Conservation (phyloP, 2,888 invertebrate species). For the Syritta pipiens region DNA sequence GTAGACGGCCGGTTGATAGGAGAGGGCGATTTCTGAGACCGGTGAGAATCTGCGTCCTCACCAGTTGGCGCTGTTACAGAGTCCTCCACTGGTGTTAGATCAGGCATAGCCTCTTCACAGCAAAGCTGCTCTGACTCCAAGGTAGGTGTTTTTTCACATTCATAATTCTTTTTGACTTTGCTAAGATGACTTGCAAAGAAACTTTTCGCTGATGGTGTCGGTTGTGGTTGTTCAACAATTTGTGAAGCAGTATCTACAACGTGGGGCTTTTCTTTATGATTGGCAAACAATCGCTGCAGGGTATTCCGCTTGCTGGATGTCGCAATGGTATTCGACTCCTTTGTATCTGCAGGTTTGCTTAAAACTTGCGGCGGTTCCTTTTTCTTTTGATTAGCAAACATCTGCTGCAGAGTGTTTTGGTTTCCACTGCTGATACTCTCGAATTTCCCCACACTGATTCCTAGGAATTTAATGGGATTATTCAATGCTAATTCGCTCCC, state of each 20-base stretch:
- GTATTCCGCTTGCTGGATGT: background rate
- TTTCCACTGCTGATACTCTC: conserved; percentile 81
- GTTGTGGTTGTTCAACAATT: background rate
- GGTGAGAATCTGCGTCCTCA: no score
- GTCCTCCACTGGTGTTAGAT: conserved; percentile 17
- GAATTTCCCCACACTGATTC: conserved; percentile 90
- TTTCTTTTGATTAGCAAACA: conserved; percentile 80
- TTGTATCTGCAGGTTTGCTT: background rate
- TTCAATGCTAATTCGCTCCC: conserved; percentile 75
- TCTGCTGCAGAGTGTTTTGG: conserved; percentile 81
- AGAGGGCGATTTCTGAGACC: background rate
- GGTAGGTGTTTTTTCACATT: background rate
- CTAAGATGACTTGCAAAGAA: conserved; percentile 72
- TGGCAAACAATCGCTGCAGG: conserved; percentile 35
- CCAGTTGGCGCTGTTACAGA: background rate
- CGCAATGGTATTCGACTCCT: conserved; percentile 31
- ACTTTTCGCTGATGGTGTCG: conserved; percentile 64
- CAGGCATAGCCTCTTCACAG: conserved; percentile 27
- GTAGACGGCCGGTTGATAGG: background rate
- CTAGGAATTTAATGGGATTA: conserved; percentile 85
- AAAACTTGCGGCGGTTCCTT: conserved; percentile 10
- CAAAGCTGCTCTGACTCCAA: conserved; percentile 6
- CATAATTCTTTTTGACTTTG: conserved; percentile 69
- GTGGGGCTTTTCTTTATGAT: conserved; percentile 11
- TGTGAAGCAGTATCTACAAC: background rate